Percentiles rank a stretch among this genome's conserved stretches.
These are phyloP conservation scores for Zaprionus taronus DNA, from an alignment of 1,140 invertebrate species.

Conservation along the genomic window DNA sequence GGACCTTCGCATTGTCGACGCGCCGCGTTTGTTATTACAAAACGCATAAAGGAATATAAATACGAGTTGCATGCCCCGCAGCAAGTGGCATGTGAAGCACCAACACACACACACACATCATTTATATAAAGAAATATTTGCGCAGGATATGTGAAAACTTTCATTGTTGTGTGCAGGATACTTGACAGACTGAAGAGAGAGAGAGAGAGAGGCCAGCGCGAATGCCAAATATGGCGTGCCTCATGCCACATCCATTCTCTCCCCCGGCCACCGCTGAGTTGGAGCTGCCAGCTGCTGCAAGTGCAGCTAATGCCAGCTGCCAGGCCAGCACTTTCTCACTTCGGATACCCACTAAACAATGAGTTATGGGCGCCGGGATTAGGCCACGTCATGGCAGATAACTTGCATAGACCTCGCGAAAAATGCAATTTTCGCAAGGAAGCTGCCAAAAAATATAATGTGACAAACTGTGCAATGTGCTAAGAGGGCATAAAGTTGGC, in stretches of 20 bases:
- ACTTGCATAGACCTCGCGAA: neutral
- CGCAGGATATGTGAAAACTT: slow-evolving; percentile 38
- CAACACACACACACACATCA: neutral
- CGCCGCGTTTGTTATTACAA: slow-evolving; percentile 54
- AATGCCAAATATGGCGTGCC: slow-evolving; percentile 33
- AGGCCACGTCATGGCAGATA: slow-evolving; percentile 20
- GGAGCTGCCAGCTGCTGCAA: neutral
- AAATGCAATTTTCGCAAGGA: slow-evolving; percentile 26
- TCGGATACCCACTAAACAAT: slow-evolving; percentile 8
- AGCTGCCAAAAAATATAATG: slow-evolving; percentile 7
- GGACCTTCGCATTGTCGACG: slow-evolving; percentile 52
- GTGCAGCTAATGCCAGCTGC: slow-evolving; percentile 21
- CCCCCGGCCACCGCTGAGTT: too few relatives aligned
- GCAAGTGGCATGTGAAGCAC: slow-evolving; percentile 15
- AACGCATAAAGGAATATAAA: slow-evolving; percentile 50
- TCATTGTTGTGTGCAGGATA: slow-evolving; percentile 20
- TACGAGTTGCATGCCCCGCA: slow-evolving; percentile 25
- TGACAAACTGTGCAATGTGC: slow-evolving; percentile 2
- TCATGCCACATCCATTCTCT: neutral
- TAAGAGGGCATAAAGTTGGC: neutral
- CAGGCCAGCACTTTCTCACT: slow-evolving; percentile 5
- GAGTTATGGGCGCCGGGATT: slow-evolving; percentile 35
- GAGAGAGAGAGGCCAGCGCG: slow-evolving; percentile 8
- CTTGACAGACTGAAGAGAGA: slow-evolving; percentile 13
- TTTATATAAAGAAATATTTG: slow-evolving; percentile 28